Evolutionary conservation across 2,113 vertebrate genomes (phyloP).

Genomic region (Lanius collurio): DNA sequence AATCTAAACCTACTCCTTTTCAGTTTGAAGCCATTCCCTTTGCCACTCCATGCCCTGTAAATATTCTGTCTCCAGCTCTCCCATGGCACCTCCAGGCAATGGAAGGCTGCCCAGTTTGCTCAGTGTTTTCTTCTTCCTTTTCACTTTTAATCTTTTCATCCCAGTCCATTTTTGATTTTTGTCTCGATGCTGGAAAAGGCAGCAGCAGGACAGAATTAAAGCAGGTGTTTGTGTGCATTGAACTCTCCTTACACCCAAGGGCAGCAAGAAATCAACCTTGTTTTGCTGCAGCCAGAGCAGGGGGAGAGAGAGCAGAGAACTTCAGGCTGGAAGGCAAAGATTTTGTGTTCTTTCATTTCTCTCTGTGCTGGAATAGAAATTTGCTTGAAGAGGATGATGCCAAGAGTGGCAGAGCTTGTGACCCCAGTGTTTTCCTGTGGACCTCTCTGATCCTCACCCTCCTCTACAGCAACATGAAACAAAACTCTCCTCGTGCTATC

Average conservation of each 20-base stretch:
- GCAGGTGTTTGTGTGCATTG: background rate
- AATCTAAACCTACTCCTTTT: background rate
- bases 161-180: background rate
- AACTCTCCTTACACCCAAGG: background rate
- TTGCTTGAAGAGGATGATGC: background rate
- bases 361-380: background rate
- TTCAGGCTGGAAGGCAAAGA: background rate
- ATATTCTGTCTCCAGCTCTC: background rate
- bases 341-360: background rate
- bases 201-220: background rate
- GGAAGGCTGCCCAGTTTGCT: background rate
- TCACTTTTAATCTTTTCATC: background rate
- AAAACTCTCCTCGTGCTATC: background rate
- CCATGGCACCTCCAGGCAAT: background rate
- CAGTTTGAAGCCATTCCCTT: background rate
- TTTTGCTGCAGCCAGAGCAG: background rate
- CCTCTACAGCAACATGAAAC: background rate
- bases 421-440: accelerated
- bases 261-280: background rate
- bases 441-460: background rate
- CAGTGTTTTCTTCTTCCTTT: background rate
- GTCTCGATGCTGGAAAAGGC: background rate
- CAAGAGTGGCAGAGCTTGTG: background rate
- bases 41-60: background rate
- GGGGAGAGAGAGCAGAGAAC: background rate